Evolutionary conservation across 2,797 vertebrate genomes (phyloP), one percentile per base, ranked within the genome.

Genomic region (Aulostomus chinensis): DNA sequence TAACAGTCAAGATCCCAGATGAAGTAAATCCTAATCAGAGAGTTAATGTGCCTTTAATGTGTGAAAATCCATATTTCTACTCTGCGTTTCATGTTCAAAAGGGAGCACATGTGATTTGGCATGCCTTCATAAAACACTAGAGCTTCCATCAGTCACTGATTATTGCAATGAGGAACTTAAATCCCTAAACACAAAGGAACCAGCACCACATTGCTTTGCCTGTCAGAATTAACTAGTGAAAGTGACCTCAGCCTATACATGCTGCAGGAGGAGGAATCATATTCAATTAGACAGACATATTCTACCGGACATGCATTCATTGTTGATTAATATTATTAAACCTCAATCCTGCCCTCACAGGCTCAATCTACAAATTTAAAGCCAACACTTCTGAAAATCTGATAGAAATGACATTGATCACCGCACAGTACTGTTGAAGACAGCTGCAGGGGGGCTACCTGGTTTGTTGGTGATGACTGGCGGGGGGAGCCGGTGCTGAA

Each of bases 141-240:
- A 68, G 81, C 81, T 85, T 69, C 86, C 80, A 86, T 86, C 88
- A 87, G 76, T 87, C 83, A 87, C 68, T 83, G 82, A 85, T 88
- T 88, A 88, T 80, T 80, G 86, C 73, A 76, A 82, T 69, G 81
- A 85, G 75, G 79, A 88, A 85, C 79, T 87, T 86, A 88, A 91
- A 84, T 90, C 90, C 89, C 88, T 71, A 77, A 91, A 88, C 83
- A 87, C 86, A 88, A 83, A 90, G 80, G 81, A 85, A 72, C 68
- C 68, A 40, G 72, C 73, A 70, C 47, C 70, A 71, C 83, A 68
- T 73, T 62, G 85, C 78, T 83, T 76, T 78, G 66, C 73, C 78
- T 90, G 88, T 90, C 86, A 86, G 73, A 73, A 63, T 76, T 79
- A 86, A 88, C 86, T 87, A 89, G 78, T 60, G 63, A 29, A 76